Evolutionary conservation across 2,888 invertebrate genomes (phyloP).

Genomic region (Minunthozetes semirufus): DNA sequence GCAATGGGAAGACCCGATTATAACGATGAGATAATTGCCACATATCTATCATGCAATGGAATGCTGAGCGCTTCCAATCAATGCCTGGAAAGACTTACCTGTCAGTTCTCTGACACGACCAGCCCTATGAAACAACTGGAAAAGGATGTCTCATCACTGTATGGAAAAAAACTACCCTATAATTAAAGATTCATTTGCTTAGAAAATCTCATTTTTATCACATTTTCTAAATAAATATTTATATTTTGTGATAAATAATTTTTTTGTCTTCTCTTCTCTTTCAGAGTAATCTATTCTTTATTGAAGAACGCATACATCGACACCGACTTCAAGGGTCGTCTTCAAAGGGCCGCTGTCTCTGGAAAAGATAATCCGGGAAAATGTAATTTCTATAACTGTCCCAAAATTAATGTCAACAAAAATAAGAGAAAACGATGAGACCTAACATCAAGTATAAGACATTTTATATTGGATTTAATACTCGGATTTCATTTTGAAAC

Average conservation of each 20-base stretch:
- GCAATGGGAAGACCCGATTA: constrained; percentile 41
- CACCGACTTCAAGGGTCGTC: constrained; percentile 40
- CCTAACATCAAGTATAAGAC: too few species aligned
- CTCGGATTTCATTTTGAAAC: too few species aligned
- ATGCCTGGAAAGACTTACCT: constrained; percentile 42
- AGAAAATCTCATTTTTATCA: background rate
- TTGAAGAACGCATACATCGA: constrained; percentile 41
- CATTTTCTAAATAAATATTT: constrained; percentile 24
- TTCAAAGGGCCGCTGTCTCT: constrained; percentile 41
- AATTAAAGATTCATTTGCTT: background rate
- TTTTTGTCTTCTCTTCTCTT: constrained; percentile 14
- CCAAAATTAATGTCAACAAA: constrained; percentile 15
- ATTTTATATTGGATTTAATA: too few species aligned
- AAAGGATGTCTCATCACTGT: constrained; percentile 43
- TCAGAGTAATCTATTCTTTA: constrained; percentile 43
- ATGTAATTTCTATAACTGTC: constrained; percentile 23
- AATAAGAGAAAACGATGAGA: background rate
- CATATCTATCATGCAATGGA: constrained; percentile 43
- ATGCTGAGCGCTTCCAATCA: constrained; percentile 41
- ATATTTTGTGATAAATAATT: background rate
- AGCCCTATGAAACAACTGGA: constrained; percentile 39
- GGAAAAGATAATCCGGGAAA: constrained; percentile 39
- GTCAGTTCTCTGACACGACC: constrained; percentile 41
- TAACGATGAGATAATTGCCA: constrained; percentile 43
- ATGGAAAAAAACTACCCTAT: constrained; percentile 35